Percentiles rank a stretch among this genome's conserved stretches.
Conservation (phyloP, 53 echinoderm and acorn worm species). For the Astropecten irregularis region DNA sequence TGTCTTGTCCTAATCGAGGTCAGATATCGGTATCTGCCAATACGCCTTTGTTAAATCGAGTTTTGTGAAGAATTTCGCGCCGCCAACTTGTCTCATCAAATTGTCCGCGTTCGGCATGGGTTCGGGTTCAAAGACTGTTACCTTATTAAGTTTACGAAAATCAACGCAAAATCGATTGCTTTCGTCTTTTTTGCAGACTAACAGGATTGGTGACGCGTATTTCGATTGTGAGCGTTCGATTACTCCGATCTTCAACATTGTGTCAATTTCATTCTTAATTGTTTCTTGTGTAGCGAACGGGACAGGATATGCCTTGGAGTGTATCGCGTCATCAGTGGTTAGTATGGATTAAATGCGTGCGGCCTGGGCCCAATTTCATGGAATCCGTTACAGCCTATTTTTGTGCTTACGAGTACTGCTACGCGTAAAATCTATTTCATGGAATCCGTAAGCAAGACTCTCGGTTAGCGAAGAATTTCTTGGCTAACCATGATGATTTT, state of each 20-base stretch:
- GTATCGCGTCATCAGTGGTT: neutral
- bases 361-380: no score
- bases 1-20: neutral
- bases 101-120: conserved; percentile 14
- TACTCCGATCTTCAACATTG: conserved; percentile 38
- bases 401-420: no score
- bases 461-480: no score
- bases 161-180: conserved; percentile 30
- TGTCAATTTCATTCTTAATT: conserved; percentile 23
- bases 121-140: conserved; percentile 37
- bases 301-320: conserved; percentile 27
- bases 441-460: no score
- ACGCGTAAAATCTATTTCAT: no score
- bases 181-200: conserved; percentile 17
- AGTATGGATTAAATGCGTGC: no score
- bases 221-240: conserved; percentile 24
- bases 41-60: conserved; percentile 30
- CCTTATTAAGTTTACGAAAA: conserved; percentile 17
- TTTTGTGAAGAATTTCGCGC: conserved; percentile 15
- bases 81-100: conserved; percentile 8
- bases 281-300: conserved; percentile 32
- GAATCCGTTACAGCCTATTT: no score
- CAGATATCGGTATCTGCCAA: conserved; percentile 35
- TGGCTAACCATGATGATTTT: no score
- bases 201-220: conserved; percentile 36